Evolutionary conservation across 2,113 vertebrate genomes (phyloP).

Genomic region (Psittacula cyanocephala): DNA sequence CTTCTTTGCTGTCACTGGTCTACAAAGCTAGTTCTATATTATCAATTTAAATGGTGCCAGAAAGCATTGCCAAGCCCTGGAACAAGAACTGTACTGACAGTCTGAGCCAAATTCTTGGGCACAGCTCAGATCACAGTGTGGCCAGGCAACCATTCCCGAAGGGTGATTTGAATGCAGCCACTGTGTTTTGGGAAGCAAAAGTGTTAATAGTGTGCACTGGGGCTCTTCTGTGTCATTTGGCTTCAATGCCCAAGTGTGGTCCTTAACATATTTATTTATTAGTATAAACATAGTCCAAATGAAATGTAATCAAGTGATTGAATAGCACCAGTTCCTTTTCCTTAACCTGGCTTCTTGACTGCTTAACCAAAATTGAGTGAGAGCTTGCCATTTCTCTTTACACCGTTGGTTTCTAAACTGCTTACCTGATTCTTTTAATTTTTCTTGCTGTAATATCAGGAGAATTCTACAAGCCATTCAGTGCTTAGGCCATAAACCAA

Average conservation of each 20-base stretch:
- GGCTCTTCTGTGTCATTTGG: neutral
- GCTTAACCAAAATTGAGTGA: neutral
- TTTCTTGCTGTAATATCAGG: neutral
- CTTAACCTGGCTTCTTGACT: neutral
- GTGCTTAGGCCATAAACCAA: neutral
- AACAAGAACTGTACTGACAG: neutral
- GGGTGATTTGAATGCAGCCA: neutral
- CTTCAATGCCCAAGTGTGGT: neutral
- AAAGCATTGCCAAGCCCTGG: neutral
- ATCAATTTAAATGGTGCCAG: neutral
- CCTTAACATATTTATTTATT: neutral
- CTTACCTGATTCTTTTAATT: neutral
- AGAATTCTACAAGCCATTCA: neutral
- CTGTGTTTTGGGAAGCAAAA: neutral
- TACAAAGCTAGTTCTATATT: neutral
- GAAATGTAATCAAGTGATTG: neutral
- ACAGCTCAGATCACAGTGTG: neutral
- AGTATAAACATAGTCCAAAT: neutral
- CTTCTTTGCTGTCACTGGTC: neutral
- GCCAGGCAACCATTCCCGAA: neutral
- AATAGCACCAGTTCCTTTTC: neutral
- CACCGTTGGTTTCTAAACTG: neutral
- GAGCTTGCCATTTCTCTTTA: neutral
- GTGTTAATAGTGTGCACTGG: fast-evolving
- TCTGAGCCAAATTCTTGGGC: neutral